These are phyloP conservation scores for Manis crassicaudata DNA, from an alignment of 2,797 vertebrate species.

Conservation along the genomic window DNA sequence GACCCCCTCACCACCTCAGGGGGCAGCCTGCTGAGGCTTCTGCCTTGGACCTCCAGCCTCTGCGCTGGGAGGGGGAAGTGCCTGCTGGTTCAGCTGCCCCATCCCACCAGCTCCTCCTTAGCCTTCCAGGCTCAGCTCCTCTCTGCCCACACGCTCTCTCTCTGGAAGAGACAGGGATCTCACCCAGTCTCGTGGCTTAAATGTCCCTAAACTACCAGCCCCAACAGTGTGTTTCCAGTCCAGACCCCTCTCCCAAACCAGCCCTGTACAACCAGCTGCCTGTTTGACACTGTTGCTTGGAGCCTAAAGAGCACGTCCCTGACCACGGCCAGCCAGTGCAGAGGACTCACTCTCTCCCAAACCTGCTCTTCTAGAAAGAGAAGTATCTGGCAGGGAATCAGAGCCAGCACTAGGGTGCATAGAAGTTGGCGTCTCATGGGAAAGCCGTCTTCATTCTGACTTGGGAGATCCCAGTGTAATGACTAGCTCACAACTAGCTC, in stretches of 20 bases:
- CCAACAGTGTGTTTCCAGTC: neutral
- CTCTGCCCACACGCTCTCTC: neutral
- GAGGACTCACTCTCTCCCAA: neutral
- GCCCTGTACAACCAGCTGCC: too few species aligned
- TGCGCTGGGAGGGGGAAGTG: neutral
- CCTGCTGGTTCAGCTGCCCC: rapidly evolving
- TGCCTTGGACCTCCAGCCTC: rapidly evolving
- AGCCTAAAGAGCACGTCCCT: neutral
- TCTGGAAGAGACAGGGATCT: neutral
- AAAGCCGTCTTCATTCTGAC: neutral
- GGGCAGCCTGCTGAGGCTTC: too few species aligned
- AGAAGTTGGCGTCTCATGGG: neutral
- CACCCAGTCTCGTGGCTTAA: neutral
- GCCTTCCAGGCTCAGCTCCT: neutral
- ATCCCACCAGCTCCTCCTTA: neutral
- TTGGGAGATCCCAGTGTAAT: neutral
- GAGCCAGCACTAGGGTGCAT: neutral
- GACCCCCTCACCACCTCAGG: neutral
- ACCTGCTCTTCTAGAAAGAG: neutral
- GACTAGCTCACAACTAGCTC: too few species aligned
- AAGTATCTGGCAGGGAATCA: too few species aligned
- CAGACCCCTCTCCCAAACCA: neutral
- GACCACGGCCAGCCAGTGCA: neutral
- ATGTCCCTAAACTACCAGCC: neutral
- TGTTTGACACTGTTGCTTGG: neutral